Conservation (phyloP, 2,113 vertebrate species). For the human region DNA sequence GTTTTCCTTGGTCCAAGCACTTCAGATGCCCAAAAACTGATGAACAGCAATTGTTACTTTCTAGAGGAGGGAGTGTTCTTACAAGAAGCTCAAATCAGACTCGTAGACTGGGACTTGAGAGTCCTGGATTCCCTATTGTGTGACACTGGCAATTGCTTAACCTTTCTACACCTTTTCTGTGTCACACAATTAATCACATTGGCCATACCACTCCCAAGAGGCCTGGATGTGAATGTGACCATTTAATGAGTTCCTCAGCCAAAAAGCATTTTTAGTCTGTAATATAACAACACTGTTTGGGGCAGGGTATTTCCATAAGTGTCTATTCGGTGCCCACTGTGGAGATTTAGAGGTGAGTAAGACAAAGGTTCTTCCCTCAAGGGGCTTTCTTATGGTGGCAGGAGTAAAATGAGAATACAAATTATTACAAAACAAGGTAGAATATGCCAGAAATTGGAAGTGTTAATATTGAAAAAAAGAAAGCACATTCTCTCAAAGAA, state of each 20-base stretch:
- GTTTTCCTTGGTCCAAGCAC: background rate
- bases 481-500: background rate
- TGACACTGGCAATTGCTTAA: slow-evolving; percentile 46
- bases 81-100: slow-evolving; percentile 30
- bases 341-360: background rate
- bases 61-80: background rate
- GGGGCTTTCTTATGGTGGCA: background rate
- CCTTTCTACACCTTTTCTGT: slow-evolving; percentile 26
- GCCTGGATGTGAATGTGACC: background rate
- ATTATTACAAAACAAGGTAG: background rate
- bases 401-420: background rate
- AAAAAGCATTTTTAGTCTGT: background rate
- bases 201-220: background rate
- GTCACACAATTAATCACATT: background rate
- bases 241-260: slow-evolving; percentile 34
- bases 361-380: background rate
- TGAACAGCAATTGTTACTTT: background rate
- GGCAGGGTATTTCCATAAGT: background rate
- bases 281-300: background rate
- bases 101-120: slow-evolving; percentile 24
- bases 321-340: background rate
- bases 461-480: background rate
- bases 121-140: background rate
- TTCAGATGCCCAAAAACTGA: background rate
- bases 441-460: background rate